Percentiles rank a stretch among this genome's conserved stretches.
Conservation (phyloP, 2,888 invertebrate species). For the Nephrotoma guestfalica region DNA sequence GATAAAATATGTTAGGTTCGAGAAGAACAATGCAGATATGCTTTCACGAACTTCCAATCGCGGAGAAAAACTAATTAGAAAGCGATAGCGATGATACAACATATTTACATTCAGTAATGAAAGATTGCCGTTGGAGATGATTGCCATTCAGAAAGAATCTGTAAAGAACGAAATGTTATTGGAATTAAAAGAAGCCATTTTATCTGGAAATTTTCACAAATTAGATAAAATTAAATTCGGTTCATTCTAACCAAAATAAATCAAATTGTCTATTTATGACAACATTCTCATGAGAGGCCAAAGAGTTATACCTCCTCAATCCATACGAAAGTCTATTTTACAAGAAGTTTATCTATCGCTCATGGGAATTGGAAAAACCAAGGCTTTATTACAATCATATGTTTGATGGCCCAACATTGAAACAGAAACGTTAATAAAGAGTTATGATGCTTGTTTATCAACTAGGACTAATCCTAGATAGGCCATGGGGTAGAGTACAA, state of each 20-base stretch:
- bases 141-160: background rate
- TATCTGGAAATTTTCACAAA: background rate
- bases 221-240: background rate
- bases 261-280: background rate
- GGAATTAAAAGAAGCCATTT: background rate
- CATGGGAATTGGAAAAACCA: background rate
- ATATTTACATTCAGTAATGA: no score
- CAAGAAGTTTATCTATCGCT: no score
- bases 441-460: no score
- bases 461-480: no score
- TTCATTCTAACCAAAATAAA: background rate
- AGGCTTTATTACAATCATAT: background rate
- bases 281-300: background rate
- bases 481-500: no score
- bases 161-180: background rate
- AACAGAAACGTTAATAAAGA: no score
- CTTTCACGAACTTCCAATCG: no score
- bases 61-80: no score
- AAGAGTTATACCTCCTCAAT: background rate
- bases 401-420: background rate
- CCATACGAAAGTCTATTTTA: no score
- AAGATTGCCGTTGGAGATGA: background rate
- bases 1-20: no score
- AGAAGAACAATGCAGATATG: no score
- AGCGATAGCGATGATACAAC: no score